These are phyloP conservation scores for Papilio demoleus DNA, from an alignment of 2,888 invertebrate genomes.

Conservation along the genomic window DNA sequence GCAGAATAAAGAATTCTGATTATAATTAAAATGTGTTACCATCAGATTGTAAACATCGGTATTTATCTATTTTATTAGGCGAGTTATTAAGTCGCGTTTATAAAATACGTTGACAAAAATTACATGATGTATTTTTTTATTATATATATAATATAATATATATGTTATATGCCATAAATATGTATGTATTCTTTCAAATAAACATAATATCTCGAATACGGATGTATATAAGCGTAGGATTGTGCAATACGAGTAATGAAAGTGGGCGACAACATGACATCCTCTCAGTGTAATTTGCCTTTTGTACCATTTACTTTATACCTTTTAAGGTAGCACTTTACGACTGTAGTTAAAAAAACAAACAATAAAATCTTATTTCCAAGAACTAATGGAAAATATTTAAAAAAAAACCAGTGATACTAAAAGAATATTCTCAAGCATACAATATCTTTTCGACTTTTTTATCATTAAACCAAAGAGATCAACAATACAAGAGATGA, in stretches of 20 bases:
- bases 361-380: not conserved
- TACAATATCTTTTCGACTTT: too few relatives aligned
- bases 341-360: not conserved
- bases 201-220: not conserved
- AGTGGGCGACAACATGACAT: not conserved
- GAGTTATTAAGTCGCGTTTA: not conserved
- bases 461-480: not conserved
- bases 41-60: not conserved
- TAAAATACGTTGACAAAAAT: too few relatives aligned
- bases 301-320: not conserved
- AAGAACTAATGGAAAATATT: not conserved
- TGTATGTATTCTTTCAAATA: not conserved
- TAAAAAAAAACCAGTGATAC: not conserved
- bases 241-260: not conserved
- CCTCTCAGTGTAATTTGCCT: not conserved
- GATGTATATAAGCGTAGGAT: not conserved
- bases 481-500: not conserved
- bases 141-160: too few relatives aligned
- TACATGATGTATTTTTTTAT: too few relatives aligned
- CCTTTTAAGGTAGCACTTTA: not conserved
- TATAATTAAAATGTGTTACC: not conserved
- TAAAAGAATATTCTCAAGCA: not conserved
- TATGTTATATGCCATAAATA: too few relatives aligned
- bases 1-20: constrained; percentile 4
- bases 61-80: not conserved